Percentiles rank a stretch among this genome's conserved stretches.
These are phyloP conservation scores for Plutella xylostella DNA, from an alignment of 2,888 invertebrate species.

Conservation along the genomic window DNA sequence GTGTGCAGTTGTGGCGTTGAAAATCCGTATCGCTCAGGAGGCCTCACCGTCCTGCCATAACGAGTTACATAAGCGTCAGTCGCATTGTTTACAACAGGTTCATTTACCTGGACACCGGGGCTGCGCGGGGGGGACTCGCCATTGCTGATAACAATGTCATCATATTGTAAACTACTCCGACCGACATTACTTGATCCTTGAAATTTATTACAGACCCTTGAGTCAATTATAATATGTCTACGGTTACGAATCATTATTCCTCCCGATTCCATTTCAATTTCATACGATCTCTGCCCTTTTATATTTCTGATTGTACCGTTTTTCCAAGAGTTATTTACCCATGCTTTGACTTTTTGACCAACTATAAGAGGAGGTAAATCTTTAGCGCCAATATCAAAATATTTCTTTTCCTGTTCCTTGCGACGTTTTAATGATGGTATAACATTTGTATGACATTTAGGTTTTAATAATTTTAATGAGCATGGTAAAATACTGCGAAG, in stretches of 20 bases:
- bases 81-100: no score
- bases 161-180: no score
- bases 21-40: no score
- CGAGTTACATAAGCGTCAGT: no score
- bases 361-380: background rate
- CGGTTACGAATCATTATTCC: background rate
- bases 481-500: conserved; percentile 7
- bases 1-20: no score
- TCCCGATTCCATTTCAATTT: background rate
- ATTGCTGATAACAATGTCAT: no score
- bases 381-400: conserved; percentile 6
- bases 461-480: background rate
- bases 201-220: background rate
- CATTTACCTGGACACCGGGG: no score
- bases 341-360: conserved; percentile 8
- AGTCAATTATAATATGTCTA: background rate
- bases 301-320: background rate
- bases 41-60: no score
- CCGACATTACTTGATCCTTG: no score
- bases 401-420: background rate
- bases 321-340: background rate
- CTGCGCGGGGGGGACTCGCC: no score
- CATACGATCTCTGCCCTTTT: background rate
- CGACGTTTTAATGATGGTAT: background rate
- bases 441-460: conserved; percentile 5